A percentile compares a stretch with the other conserved stretches of the same genome.
phyloP scores from a whole-genome alignment of 2,888 invertebrate species.

The Clanis bilineata region DNA sequence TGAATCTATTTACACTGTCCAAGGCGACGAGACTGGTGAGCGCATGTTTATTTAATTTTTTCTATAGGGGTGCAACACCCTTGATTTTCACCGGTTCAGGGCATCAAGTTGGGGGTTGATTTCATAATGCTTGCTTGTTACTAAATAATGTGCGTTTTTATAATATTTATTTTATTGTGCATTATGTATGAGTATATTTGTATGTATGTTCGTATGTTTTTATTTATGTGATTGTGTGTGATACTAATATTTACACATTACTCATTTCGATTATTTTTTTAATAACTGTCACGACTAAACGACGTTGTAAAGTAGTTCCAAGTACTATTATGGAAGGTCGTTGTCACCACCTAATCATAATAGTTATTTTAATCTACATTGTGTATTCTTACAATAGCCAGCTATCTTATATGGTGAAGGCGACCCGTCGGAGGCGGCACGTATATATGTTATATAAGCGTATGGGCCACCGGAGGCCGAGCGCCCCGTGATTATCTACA shows the following conservation, averaged over 20 bases:
- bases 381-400: background rate
- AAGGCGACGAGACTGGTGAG: conserved; percentile 86
- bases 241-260: background rate
- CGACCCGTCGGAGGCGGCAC: too few species aligned
- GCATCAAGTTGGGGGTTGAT: background rate
- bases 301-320: too few species aligned
- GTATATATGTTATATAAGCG: too few species aligned
- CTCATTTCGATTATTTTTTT: too few species aligned
- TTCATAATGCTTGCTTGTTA: background rate
- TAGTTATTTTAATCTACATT: background rate
- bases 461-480: too few species aligned
- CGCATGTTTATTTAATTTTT: background rate
- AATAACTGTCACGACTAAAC: too few species aligned
- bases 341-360: too few species aligned
- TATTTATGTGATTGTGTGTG: background rate
- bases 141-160: background rate
- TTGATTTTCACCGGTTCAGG: background rate
- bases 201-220: background rate
- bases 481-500: too few species aligned
- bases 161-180: too few species aligned
- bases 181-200: too few species aligned
- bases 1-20: conserved; percentile 84
- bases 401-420: background rate
- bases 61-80: background rate
- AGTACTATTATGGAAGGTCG: too few species aligned